Evolutionary conservation across 1,140 invertebrate species (phyloP).

Genomic region (Sycophaga agraensis): DNA sequence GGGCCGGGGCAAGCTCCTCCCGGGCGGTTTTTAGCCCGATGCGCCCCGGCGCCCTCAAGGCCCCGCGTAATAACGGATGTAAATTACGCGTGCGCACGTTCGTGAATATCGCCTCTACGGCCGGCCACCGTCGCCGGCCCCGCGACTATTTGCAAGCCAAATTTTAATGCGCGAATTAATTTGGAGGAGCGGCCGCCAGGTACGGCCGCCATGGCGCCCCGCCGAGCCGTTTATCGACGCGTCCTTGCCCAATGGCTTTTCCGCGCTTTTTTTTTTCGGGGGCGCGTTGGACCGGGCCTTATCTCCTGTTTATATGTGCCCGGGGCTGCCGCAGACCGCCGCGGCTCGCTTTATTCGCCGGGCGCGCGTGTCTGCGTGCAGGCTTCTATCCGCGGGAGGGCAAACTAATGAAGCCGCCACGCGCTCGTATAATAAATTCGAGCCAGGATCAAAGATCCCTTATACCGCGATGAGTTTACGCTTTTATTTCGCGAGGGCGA

Average conservation of each 20-base stretch:
- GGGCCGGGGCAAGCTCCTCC: not conserved
- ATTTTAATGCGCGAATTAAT: conserved; percentile 62
- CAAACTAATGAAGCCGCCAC: not conserved
- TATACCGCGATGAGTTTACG: conserved; percentile 16
- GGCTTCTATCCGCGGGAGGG: not conserved
- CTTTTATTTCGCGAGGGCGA: not conserved
- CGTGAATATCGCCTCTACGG: conserved; percentile 29
- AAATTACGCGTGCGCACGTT: conserved; percentile 55
- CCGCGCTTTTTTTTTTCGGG: too few species aligned
- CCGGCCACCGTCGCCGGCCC: conserved; percentile 43
- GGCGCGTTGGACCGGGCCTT: conserved; percentile 6
- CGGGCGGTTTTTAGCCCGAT: too few species aligned
- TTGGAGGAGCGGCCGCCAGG: conserved; percentile 47
- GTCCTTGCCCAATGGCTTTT: too few species aligned
- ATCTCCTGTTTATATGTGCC: conserved; percentile 19
- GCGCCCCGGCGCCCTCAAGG: conserved; percentile 12
- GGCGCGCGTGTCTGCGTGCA: not conserved
- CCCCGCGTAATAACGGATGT: conserved; percentile 57
- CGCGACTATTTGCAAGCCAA: conserved; percentile 61
- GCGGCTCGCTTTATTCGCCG: conserved; percentile 3
- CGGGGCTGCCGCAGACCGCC: too few species aligned
- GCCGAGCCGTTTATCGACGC: too few species aligned
- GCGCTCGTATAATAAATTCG: conserved; percentile 13
- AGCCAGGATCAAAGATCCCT: conserved; percentile 17
- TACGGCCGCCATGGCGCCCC: not conserved